Evolutionary conservation across 2,888 invertebrate species (phyloP), one percentile per base, ranked within the genome.

Genomic region (Himalopsyche anomala): DNA sequence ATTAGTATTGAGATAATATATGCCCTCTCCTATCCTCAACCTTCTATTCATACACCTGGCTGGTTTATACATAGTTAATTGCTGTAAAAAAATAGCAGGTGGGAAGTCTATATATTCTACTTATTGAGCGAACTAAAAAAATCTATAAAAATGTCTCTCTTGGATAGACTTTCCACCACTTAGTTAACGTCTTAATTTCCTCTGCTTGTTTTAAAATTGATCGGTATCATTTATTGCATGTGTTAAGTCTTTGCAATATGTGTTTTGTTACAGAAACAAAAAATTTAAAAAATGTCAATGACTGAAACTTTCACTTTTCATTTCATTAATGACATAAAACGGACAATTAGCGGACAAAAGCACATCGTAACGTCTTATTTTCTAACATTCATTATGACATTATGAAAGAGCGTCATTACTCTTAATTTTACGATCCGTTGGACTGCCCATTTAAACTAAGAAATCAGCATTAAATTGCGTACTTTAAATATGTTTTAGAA

Each of bases 301-400:
- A 19, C 54, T 84, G 74, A n/a, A n/a, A 79, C 84, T 84, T 84
- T 84, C 84, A 80, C 84, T 84, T 84, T 83, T 83, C 69, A 9
- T 62, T 74, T 74, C 84, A 84, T 84, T 84, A 80, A 79, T 81
- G 54, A 81, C 51, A 81, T 81, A 81, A 81, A 80, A 81, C 54
- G 51, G 81, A 54, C 55, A 81, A 81, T 81, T 81, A 81, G 74
- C 74, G 36, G 74, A 74, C 74, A 74, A 74, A 74, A 15, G 74
- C 74, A 15, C 38, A 38, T 38, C 74, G 15, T 38, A 28, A 74
- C 74, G 62, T 28, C 62, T n/a, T 62, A 74, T 74, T 36, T 74
- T 38, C 74, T 38, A 36, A 36, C 74, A 74, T 74, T 74, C 36
- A 74, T 74, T 74, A 74, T 36, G 36, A 9, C 74, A 74, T 74